Evolutionary conservation across 2,888 invertebrate species (phyloP).

Genomic region (Baccha elongata): DNA sequence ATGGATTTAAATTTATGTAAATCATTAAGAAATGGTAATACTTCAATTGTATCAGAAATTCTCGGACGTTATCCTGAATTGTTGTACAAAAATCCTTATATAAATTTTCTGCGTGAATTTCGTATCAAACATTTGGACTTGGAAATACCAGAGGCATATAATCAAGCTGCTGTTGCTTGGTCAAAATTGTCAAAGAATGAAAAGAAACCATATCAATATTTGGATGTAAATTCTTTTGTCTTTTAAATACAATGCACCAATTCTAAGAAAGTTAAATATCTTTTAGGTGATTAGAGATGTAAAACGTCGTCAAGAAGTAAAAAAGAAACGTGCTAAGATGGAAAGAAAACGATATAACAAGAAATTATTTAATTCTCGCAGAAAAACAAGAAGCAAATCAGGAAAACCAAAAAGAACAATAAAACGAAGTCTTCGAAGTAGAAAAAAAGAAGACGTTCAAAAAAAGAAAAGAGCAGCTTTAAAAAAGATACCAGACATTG

Average conservation of each 20-base stretch:
- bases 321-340: neutral
- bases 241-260: too few species aligned
- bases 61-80: slow-evolving; percentile 50
- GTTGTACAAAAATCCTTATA: slow-evolving; percentile 56
- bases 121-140: slow-evolving; percentile 48
- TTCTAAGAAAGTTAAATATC: too few species aligned
- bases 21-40: too few species aligned
- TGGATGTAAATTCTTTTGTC: slow-evolving; percentile 24
- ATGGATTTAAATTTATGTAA: slow-evolving; percentile 17
- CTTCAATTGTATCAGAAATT: neutral
- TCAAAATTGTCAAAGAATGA: slow-evolving; percentile 2
- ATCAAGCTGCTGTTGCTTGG: slow-evolving; percentile 42
- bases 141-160: slow-evolving; percentile 19
- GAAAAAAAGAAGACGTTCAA: too few species aligned
- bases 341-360: neutral
- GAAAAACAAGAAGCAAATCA: neutral
- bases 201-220: slow-evolving; percentile 8
- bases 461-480: neutral
- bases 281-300: slow-evolving; percentile 48
- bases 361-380: neutral
- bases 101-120: slow-evolving; percentile 61
- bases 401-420: neutral
- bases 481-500: neutral
- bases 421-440: neutral
- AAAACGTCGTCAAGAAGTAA: slow-evolving; percentile 3